Evolutionary conservation across 1,140 invertebrate species (phyloP), one percentile per base, ranked within the genome.

Genomic region (Andrena cerasifolii): DNA sequence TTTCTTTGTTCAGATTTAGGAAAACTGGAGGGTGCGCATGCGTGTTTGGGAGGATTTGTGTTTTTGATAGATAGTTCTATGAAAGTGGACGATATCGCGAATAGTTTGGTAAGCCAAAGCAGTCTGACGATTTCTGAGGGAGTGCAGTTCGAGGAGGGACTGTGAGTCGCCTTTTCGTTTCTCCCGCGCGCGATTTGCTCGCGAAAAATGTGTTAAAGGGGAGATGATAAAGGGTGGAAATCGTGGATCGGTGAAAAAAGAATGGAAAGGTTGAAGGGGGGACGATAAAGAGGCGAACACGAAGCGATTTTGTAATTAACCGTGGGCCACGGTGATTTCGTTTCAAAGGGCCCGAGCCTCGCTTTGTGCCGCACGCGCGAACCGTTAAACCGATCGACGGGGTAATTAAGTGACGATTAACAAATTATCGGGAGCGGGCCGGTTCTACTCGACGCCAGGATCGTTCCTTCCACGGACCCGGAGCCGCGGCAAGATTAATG

Each of bases 321-420:
- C 28, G 33, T 18, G 18, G 53, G 36, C 67, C 53, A 24, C 8
- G 40, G n/a, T 47, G 45, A 36, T 62, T 62, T 36, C 16, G 28
- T 62, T 62, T 28, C 24, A 54, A 36, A 58, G 28, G 26, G 18
- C 21, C 28, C 18, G 26, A 16, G n/a, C 7, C 49, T 10, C 45
- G 43, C 28, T 28, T 49, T 40, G 58, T n/a, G 31, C 21, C 51
- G 63, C 63, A 45, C 51, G 73, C 63, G 51, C 16, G 51, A 67
- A 54, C 45, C 73, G 62, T 68, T 67, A 67, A 67, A 18, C 40
- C 63, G 73, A 75, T 75, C 63, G 73, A 67, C 21, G 28, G 26
- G 8, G 73, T 75, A 75, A 75, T 75, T 75, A 75, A 75, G 73
- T 26, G 73, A 67, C 73, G 63, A 75, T 75, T 75, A 75, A 68